Percentiles rank a stretch among this genome's conserved stretches.
Conservation (phyloP, 1,140 invertebrate genomes). For the Sinella curviseta region DNA sequence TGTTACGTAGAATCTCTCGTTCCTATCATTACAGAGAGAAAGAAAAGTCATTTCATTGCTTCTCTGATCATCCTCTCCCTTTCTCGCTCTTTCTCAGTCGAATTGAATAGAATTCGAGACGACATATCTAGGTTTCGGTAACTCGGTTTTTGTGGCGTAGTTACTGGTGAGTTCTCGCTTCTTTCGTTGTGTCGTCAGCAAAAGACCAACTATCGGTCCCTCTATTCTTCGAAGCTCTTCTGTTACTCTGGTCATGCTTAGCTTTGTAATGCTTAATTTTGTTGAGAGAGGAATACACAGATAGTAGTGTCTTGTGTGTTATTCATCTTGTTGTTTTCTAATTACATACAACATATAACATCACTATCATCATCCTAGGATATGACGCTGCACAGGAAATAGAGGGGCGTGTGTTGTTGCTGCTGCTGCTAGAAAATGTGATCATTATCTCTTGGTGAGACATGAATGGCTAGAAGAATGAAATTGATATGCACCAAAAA, state of each 20-base stretch:
- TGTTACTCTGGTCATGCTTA: too few species aligned
- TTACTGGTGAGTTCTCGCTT: not conserved
- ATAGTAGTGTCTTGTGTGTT: not conserved
- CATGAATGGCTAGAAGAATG: not conserved
- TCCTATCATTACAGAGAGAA: too few species aligned
- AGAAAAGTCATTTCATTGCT: too few species aligned
- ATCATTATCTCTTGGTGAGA: slow-evolving; percentile 12
- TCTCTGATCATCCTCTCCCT: not conserved
- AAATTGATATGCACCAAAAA: not conserved
- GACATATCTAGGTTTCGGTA: slow-evolving; percentile 14
- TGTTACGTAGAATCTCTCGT: too few species aligned
- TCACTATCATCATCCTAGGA: not conserved
- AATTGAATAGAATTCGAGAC: not conserved
- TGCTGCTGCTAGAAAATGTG: not conserved
- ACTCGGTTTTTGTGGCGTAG: not conserved
- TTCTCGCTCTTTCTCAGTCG: not conserved
- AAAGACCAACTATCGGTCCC: too few species aligned
- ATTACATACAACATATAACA: slow-evolving; percentile 4
- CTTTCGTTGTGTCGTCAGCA: too few species aligned
- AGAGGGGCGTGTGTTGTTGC: not conserved
- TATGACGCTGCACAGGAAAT: not conserved
- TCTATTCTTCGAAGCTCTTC: too few species aligned
- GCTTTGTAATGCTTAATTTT: not conserved
- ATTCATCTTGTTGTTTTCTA: slow-evolving; percentile 23
- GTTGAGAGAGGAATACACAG: not conserved